Conservation (phyloP, 2,797 vertebrate genomes). For the Glossophaga mutica region DNA sequence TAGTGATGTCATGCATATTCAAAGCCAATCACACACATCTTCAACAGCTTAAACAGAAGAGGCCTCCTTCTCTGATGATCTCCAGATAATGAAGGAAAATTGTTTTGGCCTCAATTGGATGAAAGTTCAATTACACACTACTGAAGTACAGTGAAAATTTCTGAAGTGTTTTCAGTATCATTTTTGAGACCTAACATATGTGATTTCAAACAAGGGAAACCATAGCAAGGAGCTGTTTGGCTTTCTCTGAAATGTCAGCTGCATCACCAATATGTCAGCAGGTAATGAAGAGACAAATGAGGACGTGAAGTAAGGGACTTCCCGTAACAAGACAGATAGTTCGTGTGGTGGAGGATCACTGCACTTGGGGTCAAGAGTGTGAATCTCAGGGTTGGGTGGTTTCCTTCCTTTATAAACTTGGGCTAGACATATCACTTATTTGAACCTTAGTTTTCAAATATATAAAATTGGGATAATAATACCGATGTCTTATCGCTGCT, state of each 20-base stretch:
- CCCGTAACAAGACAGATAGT: not conserved
- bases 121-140: not conserved
- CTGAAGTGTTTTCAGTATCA: not conserved
- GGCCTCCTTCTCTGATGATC: not conserved
- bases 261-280: accelerated
- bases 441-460: not conserved
- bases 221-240: not conserved
- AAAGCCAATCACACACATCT: slow-evolving; percentile 4
- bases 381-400: not conserved
- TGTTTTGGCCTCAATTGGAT: not conserved
- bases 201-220: not conserved
- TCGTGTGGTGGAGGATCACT: not conserved
- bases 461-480: not conserved
- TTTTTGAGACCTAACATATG: not conserved
- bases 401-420: not conserved
- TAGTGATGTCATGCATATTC: slow-evolving; percentile 63
- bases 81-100: not conserved
- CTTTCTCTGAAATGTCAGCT: not conserved
- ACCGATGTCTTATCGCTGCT: not conserved
- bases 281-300: not conserved
- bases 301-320: not conserved
- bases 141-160: not conserved
- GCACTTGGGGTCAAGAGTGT: not conserved
- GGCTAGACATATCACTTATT: not conserved
- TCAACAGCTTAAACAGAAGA: slow-evolving; percentile 5